Conservation (phyloP, 1,140 invertebrate species). For the Lerema accius region DNA sequence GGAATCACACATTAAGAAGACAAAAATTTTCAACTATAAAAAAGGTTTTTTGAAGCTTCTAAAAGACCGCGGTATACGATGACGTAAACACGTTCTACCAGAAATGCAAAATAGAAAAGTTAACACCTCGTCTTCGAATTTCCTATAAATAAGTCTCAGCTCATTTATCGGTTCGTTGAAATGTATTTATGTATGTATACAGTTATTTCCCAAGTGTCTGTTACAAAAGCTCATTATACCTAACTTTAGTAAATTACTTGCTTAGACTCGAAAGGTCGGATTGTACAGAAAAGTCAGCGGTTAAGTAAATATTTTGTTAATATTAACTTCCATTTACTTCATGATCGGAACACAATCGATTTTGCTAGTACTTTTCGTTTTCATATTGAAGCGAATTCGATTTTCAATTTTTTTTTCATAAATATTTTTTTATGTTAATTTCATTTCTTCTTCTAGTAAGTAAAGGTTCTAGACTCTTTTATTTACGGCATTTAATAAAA, state of each 20-base stretch:
- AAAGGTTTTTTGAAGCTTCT: too few relatives aligned
- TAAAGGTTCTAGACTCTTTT: too few relatives aligned
- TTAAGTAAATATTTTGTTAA: not conserved
- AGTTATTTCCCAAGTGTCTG: slow-evolving; percentile 32
- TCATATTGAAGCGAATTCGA: too few relatives aligned
- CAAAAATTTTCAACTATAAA: too few relatives aligned
- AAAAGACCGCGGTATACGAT: not conserved
- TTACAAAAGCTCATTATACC: slow-evolving; percentile 8
- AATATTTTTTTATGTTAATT: too few relatives aligned
- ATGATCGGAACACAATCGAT: too few relatives aligned
- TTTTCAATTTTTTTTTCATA: too few relatives aligned
- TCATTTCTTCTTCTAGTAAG: too few relatives aligned
- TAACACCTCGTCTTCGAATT: slow-evolving; percentile 17
- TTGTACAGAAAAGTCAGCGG: not conserved
- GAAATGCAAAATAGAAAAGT: slow-evolving; percentile 16
- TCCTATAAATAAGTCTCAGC: slow-evolving; percentile 7
- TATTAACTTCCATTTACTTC: too few relatives aligned
- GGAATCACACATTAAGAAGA: too few relatives aligned
- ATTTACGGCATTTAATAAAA: too few relatives aligned
- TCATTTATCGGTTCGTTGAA: slow-evolving; percentile 18
- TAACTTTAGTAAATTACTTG: slow-evolving; percentile 5
- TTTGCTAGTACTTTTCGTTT: too few relatives aligned
- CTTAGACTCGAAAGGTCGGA: not conserved
- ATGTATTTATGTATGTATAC: slow-evolving; percentile 33
- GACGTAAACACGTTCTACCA: slow-evolving; percentile 6